Percentiles rank a stretch among this genome's conserved stretches.
phyloP scores from a whole-genome alignment of 2,888 invertebrate genomes.

The Leptopterna dolabrata region DNA sequence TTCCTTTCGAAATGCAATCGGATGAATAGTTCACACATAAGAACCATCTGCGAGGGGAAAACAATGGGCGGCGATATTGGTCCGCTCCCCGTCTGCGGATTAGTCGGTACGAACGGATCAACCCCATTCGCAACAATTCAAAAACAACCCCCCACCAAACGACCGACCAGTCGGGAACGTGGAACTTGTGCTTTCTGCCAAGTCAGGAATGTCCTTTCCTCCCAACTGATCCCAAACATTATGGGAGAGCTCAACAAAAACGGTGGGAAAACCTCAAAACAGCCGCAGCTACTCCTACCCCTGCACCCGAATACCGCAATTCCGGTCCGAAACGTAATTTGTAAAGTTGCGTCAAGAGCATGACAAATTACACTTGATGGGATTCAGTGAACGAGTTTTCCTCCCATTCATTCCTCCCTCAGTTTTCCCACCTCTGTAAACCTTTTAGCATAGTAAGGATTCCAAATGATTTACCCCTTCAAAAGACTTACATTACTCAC shows the following conservation, averaged over 20 bases:
- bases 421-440: background rate
- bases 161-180: background rate
- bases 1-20: background rate
- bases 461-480: background rate
- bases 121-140: background rate
- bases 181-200: background rate
- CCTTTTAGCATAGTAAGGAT: constrained; percentile 4
- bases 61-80: background rate
- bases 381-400: constrained; percentile 17
- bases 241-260: background rate
- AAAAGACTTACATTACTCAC: constrained; percentile 10
- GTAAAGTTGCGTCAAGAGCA: constrained; percentile 46
- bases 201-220: background rate
- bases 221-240: background rate
- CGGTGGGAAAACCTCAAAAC: constrained; percentile 8
- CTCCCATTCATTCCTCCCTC: background rate
- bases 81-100: background rate
- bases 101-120: background rate
- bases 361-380: constrained; percentile 37
- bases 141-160: background rate
- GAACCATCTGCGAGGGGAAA: background rate
- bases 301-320: background rate
- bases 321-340: constrained; percentile 38
- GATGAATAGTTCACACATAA: background rate
- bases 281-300: background rate